A percentile compares a stretch with the other conserved stretches of the same genome.
Conservation (phyloP, 1,140 invertebrate species). For the Drosophila asahinai region DNA sequence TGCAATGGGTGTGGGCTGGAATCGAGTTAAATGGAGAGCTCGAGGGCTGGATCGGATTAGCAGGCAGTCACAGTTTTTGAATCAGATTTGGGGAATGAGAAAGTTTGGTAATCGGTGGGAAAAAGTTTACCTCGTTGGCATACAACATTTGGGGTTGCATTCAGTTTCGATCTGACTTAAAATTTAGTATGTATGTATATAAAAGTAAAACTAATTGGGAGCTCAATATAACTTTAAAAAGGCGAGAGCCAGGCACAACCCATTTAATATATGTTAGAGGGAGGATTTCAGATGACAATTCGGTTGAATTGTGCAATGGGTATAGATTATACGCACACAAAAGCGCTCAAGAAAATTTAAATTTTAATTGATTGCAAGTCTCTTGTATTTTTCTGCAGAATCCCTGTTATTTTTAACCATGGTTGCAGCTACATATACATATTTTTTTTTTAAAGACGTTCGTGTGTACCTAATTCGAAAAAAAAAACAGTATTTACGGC, state of each 20-base stretch:
- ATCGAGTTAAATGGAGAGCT: constrained; percentile 22
- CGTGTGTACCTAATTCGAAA: too few relatives aligned
- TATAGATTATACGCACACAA: too few relatives aligned
- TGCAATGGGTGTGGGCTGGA: constrained; percentile 24
- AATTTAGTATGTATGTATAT: background rate
- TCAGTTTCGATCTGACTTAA: background rate
- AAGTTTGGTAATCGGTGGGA: constrained; percentile 39
- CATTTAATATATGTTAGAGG: too few relatives aligned
- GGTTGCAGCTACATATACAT: too few relatives aligned
- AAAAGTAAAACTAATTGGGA: background rate
- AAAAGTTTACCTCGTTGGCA: constrained; percentile 24
- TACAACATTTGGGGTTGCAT: constrained; percentile 12
- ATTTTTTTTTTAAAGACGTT: too few relatives aligned
- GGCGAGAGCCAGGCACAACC: background rate
- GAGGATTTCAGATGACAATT: too few relatives aligned
- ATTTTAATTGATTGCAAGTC: too few relatives aligned
- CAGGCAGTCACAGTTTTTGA: constrained; percentile 45
- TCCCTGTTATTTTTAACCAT: too few relatives aligned
- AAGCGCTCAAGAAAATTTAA: too few relatives aligned
- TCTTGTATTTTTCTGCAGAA: too few relatives aligned
- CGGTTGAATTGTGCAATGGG: too few relatives aligned
- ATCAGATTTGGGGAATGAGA: constrained; percentile 41
- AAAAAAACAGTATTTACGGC: too few relatives aligned
- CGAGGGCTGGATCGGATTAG: constrained; percentile 25
- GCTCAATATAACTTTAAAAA: background rate